Conservation (phyloP, 2,888 invertebrate genomes). For the Calameuta filiformis region DNA sequence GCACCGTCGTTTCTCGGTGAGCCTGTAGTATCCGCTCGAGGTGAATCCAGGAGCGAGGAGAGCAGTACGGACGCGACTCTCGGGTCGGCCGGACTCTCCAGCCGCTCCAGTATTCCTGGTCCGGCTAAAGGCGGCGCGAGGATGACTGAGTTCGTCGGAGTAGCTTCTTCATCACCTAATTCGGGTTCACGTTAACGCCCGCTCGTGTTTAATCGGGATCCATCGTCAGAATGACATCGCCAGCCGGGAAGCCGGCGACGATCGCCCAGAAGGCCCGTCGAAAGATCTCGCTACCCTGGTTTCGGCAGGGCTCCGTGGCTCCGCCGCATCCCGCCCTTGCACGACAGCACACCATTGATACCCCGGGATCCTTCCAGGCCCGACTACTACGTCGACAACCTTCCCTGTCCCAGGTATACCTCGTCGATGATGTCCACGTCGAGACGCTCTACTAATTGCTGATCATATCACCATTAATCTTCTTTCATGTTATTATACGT, state of each 20-base stretch:
- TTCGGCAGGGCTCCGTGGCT: constrained; percentile 83
- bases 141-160: constrained; percentile 52
- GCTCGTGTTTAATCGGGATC: constrained; percentile 38
- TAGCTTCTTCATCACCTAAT: constrained; percentile 54
- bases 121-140: constrained; percentile 56
- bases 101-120: constrained; percentile 58
- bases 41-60: constrained; percentile 1
- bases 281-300: constrained; percentile 92
- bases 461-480: neutral
- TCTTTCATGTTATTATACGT: neutral
- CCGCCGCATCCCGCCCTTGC: constrained; percentile 80
- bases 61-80: constrained; percentile 55
- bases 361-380: constrained; percentile 86
- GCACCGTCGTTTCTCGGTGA: neutral
- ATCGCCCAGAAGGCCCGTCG: constrained; percentile 77
- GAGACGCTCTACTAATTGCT: neutral
- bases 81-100: constrained; percentile 54
- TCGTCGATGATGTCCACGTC: neutral
- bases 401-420: constrained; percentile 71
- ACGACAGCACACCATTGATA: constrained; percentile 91
- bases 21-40: neutral
- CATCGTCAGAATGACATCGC: constrained; percentile 55
- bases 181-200: constrained; percentile 29
- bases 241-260: constrained; percentile 59
- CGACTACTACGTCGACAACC: constrained; percentile 77